Conservation (phyloP, 2,888 invertebrate genomes). For the Temnothorax unifasciatus region DNA sequence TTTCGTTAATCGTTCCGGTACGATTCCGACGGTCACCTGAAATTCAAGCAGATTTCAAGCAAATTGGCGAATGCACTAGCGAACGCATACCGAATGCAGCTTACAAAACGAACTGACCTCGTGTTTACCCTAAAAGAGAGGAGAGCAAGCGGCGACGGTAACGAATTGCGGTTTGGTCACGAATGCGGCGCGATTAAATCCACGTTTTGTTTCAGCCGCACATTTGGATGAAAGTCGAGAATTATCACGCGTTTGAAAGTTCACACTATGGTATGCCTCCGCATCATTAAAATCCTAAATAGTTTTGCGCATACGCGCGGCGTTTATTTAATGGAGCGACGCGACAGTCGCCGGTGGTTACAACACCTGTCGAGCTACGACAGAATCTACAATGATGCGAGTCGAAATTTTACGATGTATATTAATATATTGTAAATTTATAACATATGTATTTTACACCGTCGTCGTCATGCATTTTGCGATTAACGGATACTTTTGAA, state of each 20-base stretch:
- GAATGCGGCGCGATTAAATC: constrained; percentile 36
- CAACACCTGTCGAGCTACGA: background rate
- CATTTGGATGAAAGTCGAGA: background rate
- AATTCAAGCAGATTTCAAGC: constrained; percentile 1
- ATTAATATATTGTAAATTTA: constrained; percentile 11
- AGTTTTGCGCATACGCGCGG: constrained; percentile 17
- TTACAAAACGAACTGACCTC: constrained; percentile 39
- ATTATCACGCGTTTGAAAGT: constrained; percentile 32
- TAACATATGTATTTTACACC: background rate
- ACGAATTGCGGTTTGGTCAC: constrained; percentile 49
- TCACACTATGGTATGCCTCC: constrained; percentile 25
- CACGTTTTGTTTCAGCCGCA: constrained; percentile 38
- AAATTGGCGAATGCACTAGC: constrained; percentile 18
- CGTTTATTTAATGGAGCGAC: constrained; percentile 19
- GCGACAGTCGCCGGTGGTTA: background rate
- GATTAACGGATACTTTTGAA: background rate
- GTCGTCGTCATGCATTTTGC: background rate
- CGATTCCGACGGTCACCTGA: background rate
- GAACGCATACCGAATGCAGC: constrained; percentile 21
- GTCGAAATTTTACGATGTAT: background rate
- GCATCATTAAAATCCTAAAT: constrained; percentile 41
- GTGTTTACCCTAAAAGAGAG: constrained; percentile 37
- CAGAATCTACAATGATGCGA: background rate
- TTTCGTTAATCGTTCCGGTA: background rate
- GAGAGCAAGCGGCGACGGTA: background rate